Conservation (phyloP, 2,888 invertebrate species). For the Pseudanteris insignis region DNA sequence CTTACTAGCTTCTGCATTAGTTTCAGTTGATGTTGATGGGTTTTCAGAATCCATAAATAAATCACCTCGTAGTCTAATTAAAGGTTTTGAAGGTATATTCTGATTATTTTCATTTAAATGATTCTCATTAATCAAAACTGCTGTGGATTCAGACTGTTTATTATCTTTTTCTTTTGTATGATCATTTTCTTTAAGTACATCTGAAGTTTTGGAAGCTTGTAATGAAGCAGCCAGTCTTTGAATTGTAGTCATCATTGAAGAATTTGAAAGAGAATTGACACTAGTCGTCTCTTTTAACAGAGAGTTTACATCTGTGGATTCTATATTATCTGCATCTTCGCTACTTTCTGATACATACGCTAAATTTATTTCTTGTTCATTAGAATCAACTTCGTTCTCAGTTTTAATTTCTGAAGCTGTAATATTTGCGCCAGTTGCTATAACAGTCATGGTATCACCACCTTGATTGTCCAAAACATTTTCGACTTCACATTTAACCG, state of each 20-base stretch:
- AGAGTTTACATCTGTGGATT: constrained; percentile 55
- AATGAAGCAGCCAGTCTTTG: constrained; percentile 63
- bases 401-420: constrained; percentile 37
- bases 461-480: constrained; percentile 8
- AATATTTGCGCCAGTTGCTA: constrained; percentile 21
- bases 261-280: constrained; percentile 53
- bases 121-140: no score
- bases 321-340: constrained; percentile 56
- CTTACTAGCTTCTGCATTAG: no score
- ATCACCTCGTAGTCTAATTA: constrained; percentile 7
- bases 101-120: no score
- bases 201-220: constrained; percentile 52
- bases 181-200: constrained; percentile 14
- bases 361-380: constrained; percentile 46
- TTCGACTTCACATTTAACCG: constrained; percentile 16
- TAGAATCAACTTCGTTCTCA: constrained; percentile 52
- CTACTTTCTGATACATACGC: constrained; percentile 58
- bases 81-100: not conserved
- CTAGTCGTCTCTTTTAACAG: constrained; percentile 56
- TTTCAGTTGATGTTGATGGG: constrained; percentile 3
- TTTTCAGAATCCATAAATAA: constrained; percentile 13
- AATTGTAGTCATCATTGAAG: constrained; percentile 61
- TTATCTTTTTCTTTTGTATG: not conserved
- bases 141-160: not conserved
- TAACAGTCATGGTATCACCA: constrained; percentile 53